Percentiles rank a stretch among this genome's conserved stretches.
Evolutionary conservation across 2,797 vertebrate genomes (phyloP).

Genomic region (Gorsachius magnificus): DNA sequence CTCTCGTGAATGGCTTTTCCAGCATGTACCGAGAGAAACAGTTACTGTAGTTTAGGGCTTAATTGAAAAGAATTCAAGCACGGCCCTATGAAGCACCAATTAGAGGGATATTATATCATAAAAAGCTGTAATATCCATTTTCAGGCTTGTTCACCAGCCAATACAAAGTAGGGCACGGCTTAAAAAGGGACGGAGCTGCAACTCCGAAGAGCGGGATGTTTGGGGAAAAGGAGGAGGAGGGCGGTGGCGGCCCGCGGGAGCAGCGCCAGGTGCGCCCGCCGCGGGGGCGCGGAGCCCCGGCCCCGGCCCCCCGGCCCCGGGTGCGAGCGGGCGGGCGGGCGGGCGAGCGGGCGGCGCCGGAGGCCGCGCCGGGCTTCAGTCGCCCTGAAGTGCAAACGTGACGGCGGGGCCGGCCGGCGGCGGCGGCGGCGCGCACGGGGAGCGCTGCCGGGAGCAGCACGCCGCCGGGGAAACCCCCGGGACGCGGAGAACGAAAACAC

Average conservation of each 20-base stretch:
- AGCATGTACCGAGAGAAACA: constrained; percentile 77
- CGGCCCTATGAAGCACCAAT: constrained; percentile 82
- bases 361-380: not conserved
- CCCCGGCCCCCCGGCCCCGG: no score
- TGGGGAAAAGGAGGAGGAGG: not conserved
- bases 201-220: constrained; percentile 47
- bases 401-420: not conserved
- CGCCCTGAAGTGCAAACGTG: no score
- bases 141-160: constrained; percentile 77
- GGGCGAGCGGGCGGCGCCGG: not conserved
- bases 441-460: not conserved
- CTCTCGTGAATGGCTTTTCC: constrained; percentile 79
- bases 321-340: no score
- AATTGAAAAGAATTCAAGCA: constrained; percentile 85
- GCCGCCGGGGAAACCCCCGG: not conserved
- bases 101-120: constrained; percentile 85
- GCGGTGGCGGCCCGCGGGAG: not conserved
- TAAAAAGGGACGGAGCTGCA: constrained; percentile 71
- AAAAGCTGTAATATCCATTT: constrained; percentile 85
- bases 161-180: constrained; percentile 77
- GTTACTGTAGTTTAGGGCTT: constrained; percentile 81
- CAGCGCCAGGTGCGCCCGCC: not conserved
- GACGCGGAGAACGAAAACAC: not conserved
- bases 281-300: not conserved
- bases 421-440: not conserved